These are phyloP conservation scores for Thymallus thymallus DNA, from an alignment of 2,113 vertebrate species.

Conservation along the genomic window DNA sequence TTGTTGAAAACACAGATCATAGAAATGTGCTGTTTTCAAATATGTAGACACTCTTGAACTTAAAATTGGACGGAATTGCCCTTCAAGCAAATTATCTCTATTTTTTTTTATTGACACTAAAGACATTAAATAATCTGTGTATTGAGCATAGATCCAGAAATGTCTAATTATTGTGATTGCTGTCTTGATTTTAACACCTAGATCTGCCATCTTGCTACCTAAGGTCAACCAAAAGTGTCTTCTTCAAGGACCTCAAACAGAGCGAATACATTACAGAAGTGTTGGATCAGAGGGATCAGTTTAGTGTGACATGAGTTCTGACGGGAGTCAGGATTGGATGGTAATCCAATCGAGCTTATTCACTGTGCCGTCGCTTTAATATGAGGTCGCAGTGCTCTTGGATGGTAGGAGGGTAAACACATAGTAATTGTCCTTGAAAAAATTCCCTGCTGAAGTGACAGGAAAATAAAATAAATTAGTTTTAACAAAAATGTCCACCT, in stretches of 20 bases:
- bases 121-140: not conserved
- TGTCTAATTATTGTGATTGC: conserved; percentile 20
- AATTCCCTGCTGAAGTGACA: conserved; percentile 15
- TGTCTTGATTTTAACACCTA: conserved; percentile 5
- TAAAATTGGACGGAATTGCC: no score
- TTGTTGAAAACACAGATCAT: no score
- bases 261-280: conserved; percentile 39
- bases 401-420: conserved; percentile 44
- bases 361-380: conserved; percentile 49
- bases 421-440: conserved; percentile 62
- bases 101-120: no score
- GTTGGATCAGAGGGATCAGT: conserved; percentile 20
- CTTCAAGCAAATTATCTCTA: no score
- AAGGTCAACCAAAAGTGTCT: conserved; percentile 47
- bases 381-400: conserved; percentile 47
- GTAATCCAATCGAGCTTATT: conserved; percentile 47
- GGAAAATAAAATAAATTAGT: not conserved
- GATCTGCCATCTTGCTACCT: conserved; percentile 3
- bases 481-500: not conserved
- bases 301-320: no score
- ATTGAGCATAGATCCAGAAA: conserved; percentile 13
- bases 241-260: conserved; percentile 14
- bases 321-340: conserved; percentile 46
- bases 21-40: no score
- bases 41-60: no score